Evolutionary conservation across 2,113 vertebrate species (phyloP).

Genomic region (Arizona elegans): DNA sequence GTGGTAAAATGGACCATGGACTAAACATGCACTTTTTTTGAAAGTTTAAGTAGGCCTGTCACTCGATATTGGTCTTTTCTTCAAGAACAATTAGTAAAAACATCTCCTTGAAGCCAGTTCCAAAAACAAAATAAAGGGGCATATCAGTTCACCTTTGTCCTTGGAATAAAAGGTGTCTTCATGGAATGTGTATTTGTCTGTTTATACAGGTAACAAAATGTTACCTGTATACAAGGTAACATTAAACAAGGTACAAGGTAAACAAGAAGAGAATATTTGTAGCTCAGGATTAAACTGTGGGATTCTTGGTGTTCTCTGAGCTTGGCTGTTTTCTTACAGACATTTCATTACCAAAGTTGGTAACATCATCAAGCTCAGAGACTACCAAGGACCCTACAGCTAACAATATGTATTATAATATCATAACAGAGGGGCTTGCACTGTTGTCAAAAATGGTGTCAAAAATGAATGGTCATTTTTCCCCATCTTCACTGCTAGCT

Average conservation of each 20-base stretch:
- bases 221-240: too few species aligned
- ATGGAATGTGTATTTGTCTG: neutral
- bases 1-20: conserved; percentile 34
- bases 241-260: too few species aligned
- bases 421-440: neutral
- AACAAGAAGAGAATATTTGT: neutral
- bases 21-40: conserved; percentile 6
- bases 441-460: neutral
- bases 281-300: neutral
- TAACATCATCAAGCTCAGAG: neutral
- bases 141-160: neutral
- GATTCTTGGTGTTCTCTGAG: neutral
- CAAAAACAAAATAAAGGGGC: neutral
- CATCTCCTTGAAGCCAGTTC: too few species aligned
- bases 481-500: neutral
- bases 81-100: neutral
- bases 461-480: neutral
- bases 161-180: neutral
- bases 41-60: conserved; percentile 17
- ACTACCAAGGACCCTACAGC: neutral
- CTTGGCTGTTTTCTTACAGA: neutral
- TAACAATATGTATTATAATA: neutral
- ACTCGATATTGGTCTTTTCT: neutral
- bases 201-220: neutral
- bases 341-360: neutral